Evolutionary conservation across 2,113 vertebrate genomes (phyloP).

Genomic region (Chunga burmeisteri): DNA sequence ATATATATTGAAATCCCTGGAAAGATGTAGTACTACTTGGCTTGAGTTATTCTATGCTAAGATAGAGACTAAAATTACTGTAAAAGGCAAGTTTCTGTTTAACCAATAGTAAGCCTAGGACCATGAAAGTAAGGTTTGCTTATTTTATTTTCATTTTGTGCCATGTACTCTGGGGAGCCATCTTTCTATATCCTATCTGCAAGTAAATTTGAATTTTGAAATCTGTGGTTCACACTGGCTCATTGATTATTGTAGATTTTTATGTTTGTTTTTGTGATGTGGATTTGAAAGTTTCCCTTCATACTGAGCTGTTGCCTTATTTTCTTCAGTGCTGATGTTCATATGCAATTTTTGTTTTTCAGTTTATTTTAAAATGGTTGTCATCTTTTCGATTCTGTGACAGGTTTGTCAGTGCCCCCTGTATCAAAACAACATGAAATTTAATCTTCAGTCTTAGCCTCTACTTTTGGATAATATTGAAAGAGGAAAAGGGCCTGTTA

Average conservation of each 20-base stretch:
- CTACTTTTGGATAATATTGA: not conserved
- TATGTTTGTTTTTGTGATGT: not conserved
- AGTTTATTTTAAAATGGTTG: not conserved
- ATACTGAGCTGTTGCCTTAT: not conserved
- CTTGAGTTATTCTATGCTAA: not conserved
- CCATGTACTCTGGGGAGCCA: rapidly evolving
- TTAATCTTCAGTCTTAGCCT: not conserved
- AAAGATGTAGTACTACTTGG: not conserved
- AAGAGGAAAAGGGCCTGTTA: not conserved
- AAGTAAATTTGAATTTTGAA: not conserved
- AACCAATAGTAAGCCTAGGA: not conserved
- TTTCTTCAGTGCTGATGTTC: not conserved
- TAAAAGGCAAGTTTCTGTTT: not conserved
- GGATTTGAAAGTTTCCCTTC: not conserved
- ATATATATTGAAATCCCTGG: conserved; percentile 1
- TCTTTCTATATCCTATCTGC: not conserved
- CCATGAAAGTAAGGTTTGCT: not conserved
- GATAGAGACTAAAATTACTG: not conserved
- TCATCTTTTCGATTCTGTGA: not conserved
- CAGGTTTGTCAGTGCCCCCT: not conserved
- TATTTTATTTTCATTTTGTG: not conserved
- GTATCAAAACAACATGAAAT: not conserved
- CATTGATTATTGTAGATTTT: not conserved
- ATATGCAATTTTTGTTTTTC: not conserved
- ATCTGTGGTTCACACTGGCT: not conserved